phyloP scores from a whole-genome alignment of 2,797 vertebrate species.

The Sebastes matsubarae region DNA sequence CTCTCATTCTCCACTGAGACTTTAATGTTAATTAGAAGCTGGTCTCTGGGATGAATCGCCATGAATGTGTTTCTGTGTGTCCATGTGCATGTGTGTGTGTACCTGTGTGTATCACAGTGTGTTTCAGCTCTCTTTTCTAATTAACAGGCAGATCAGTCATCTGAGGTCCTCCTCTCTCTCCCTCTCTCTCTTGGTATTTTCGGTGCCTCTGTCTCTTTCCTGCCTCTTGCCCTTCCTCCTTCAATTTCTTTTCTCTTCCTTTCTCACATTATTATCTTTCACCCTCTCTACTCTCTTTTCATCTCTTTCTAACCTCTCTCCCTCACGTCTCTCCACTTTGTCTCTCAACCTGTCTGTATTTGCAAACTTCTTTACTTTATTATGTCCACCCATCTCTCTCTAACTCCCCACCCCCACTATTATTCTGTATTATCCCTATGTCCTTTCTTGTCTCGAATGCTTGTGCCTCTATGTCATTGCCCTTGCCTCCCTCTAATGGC shows the following conservation, averaged over 20 bases:
- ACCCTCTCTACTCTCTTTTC: not conserved
- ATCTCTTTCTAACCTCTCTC: constrained; percentile 5
- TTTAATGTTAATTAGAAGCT: constrained; percentile 80
- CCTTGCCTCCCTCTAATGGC: constrained; percentile 18
- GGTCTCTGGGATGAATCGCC: constrained; percentile 71
- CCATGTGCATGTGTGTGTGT: constrained; percentile 21
- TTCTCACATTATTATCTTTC: constrained; percentile 22
- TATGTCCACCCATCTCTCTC: not conserved
- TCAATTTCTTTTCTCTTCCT: constrained; percentile 11
- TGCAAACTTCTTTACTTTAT: not conserved
- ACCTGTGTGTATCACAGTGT: constrained; percentile 52
- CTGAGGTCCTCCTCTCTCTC: constrained; percentile 54
- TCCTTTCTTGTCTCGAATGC: not conserved
- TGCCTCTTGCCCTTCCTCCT: constrained; percentile 33
- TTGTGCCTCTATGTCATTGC: constrained; percentile 1
- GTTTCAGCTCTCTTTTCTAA: constrained; percentile 72
- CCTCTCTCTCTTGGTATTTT: constrained; percentile 50
- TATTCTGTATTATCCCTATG: not conserved
- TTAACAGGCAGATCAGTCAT: constrained; percentile 80
- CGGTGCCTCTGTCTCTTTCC: constrained; percentile 18
- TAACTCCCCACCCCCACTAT: not conserved
- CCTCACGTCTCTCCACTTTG: not conserved
- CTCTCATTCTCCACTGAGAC: constrained; percentile 72
- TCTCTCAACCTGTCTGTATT: not conserved
- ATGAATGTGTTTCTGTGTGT: constrained; percentile 67